Evolutionary conservation across 2,797 vertebrate genomes (phyloP), one percentile per base, ranked within the genome.

Genomic region (Todus mexicanus): DNA sequence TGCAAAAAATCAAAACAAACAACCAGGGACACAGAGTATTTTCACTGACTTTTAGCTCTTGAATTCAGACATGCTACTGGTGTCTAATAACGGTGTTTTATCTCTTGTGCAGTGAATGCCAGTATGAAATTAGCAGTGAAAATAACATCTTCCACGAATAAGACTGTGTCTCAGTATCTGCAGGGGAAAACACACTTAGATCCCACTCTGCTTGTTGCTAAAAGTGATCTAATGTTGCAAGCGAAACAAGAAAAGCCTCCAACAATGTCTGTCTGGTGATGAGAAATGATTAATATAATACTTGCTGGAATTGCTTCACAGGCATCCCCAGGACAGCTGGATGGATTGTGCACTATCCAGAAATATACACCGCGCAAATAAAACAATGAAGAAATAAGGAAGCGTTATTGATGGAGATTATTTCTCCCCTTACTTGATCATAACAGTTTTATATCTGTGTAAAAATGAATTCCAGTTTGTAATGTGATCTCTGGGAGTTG

Each of bases 211-310:
- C 69, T 90, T 91, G 84, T 85, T 94, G 83, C 90, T 91, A 80
- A 60, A 91, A 89, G 84, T 91, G 90, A 92, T 95, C 92, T 91
- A 68, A 92, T n/a, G 37, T 50, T 83, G 79, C 65, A 47, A 37
- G 72, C 1, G 5, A 83, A 92, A 88, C 84, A 82, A 92, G 94
- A 89, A 80, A 92, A 87, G 71, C 66, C 77, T 93, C 89, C 84
- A 50, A 90, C 65, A 45, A 50, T 68, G 84, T 57, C 76, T 92
- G 79, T 63, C 59, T 87, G 88, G 78, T 92, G 91, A 93, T 84
- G 89, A 95, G 89, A 78, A 96, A 85, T 91, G 82, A 97, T 96
- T 84, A 84, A 94, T 91, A n/a, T 65, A 94, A 87, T 87, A 71
- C 84, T 87, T 93, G 82, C 77, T 93, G 94, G 85, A 96, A 90